phyloP scores from a whole-genome alignment of 1,140 invertebrate species.

The Drosophila kikkawai region DNA sequence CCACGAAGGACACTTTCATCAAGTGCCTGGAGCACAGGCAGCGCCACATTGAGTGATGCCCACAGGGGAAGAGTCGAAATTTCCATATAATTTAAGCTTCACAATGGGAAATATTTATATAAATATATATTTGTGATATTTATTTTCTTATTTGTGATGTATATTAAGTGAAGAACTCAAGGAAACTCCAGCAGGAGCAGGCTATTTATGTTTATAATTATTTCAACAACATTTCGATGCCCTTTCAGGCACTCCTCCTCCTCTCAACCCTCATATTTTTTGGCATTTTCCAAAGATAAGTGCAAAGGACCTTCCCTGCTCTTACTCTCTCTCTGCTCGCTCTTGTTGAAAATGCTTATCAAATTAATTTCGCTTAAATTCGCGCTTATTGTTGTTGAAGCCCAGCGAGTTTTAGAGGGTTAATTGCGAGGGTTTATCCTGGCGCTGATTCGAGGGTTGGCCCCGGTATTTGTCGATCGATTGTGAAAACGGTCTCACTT shows the following conservation, averaged over 20 bases:
- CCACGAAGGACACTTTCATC: constrained; percentile 57
- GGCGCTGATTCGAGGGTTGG: constrained; percentile 65
- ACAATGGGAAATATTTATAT: neutral
- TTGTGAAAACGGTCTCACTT: constrained; percentile 48
- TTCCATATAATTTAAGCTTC: neutral
- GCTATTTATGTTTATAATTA: neutral
- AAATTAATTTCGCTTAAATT: constrained; percentile 84
- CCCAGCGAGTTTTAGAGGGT: constrained; percentile 62
- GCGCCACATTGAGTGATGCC: constrained; percentile 9
- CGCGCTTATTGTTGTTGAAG: constrained; percentile 73
- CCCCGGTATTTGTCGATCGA: constrained; percentile 53
- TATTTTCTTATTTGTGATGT: too few relatives aligned
- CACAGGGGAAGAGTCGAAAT: neutral
- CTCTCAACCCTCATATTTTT: neutral
- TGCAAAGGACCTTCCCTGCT: constrained; percentile 22
- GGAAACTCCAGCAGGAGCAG: neutral
- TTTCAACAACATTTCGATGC: constrained; percentile 5
- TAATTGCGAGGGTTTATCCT: constrained; percentile 73
- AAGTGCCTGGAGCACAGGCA: constrained; percentile 19
- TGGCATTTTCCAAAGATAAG: neutral
- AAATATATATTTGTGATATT: too few relatives aligned
- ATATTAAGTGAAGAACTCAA: too few relatives aligned
- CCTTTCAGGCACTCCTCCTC: neutral
- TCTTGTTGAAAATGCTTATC: constrained; percentile 75
- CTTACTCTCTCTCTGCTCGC: neutral